Base-by-base conservation (phyloP, 2,797 vertebrate genomes). In the Epinephelus coioides region DNA sequence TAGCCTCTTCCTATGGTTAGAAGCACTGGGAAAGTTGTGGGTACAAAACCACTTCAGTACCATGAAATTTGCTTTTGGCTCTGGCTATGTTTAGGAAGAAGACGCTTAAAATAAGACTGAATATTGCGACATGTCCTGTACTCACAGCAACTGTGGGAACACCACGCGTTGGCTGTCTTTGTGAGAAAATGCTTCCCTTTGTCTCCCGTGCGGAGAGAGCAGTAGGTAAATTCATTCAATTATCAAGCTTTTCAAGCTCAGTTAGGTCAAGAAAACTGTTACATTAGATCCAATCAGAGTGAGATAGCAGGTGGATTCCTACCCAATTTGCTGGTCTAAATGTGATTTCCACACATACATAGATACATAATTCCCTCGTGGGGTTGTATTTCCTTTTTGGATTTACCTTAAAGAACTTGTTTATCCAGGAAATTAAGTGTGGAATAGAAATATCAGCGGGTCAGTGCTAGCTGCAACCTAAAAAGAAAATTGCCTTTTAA, bases 241-340 rank as follows among this genome's bases (percentile, higher is more conserved):
- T 85, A 81, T 78, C 71, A 75, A 61, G 77, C 78, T 86, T 78
- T 88, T 86, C 65, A 76, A 76, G 84, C 83, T 82, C 67, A 54
- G 44, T 85, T 80, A 75, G 74, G 79, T 84, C 71, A 88, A 81
- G 81, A 76, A 86, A 86, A 80, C 44, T 17, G 30, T 84, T 80
- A 76, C 43, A 78, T 89, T 83, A 78, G 78, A 88, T 85, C 64
- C 59, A 87, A 88, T 91, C 83, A 85, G 79, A 67, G 65, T 15
- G 70, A 80, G 69, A 76, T 80, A 55, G 75, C 73, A 86, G 76
- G 82, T 79, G 61, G 71, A 82, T 87, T 81, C 89, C 57, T 71
- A 78, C 50, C 77, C 78, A 87, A 87, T 91, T 89, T 88, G 73
- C 78, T 72, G 79, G 73, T 79, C 50, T 82, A 77, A 89, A 91